A percentile compares a stretch with the other conserved stretches of the same genome.
phyloP scores from a whole-genome alignment of 2,797 vertebrate genomes.

The Pseudomugil tenellus region DNA sequence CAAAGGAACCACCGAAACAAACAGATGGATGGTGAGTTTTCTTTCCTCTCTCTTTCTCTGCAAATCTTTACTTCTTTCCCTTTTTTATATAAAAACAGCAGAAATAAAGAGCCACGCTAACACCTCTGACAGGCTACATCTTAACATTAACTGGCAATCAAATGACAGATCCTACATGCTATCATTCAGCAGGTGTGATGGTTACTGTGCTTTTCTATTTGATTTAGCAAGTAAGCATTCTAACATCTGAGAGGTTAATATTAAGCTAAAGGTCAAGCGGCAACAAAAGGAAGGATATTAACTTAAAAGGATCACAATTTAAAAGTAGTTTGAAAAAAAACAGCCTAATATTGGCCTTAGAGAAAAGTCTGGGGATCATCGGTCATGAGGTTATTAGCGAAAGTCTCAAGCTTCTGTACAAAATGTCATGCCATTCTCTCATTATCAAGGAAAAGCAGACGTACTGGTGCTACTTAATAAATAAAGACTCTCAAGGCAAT shows the following conservation, averaged over 20 bases:
- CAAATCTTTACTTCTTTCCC: slow-evolving; percentile 16
- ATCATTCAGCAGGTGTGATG: neutral
- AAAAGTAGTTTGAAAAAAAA: too few relatives aligned
- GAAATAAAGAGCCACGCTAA: neutral
- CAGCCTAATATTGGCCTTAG: neutral
- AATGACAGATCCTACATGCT: neutral
- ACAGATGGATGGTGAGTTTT: slow-evolving; percentile 25
- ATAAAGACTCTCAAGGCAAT: too few relatives aligned
- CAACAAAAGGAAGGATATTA: neutral
- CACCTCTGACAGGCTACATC: neutral
- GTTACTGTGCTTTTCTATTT: neutral
- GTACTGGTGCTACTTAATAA: too few relatives aligned
- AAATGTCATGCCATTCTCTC: too few relatives aligned
- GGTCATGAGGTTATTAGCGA: too few relatives aligned
- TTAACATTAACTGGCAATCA: neutral
- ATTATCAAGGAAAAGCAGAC: too few relatives aligned
- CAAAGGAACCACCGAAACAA: slow-evolving; percentile 12
- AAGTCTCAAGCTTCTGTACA: too few relatives aligned
- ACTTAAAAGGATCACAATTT: too few relatives aligned
- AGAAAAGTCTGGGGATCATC: neutral
- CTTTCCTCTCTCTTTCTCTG: slow-evolving; percentile 2
- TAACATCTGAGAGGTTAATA: neutral
- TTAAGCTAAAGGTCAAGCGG: neutral
- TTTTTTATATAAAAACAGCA: slow-evolving; percentile 4
- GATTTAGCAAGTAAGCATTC: neutral